These are phyloP conservation scores for Chironomus tentans DNA, from an alignment of 2,888 invertebrate genomes.

Conservation along the genomic window DNA sequence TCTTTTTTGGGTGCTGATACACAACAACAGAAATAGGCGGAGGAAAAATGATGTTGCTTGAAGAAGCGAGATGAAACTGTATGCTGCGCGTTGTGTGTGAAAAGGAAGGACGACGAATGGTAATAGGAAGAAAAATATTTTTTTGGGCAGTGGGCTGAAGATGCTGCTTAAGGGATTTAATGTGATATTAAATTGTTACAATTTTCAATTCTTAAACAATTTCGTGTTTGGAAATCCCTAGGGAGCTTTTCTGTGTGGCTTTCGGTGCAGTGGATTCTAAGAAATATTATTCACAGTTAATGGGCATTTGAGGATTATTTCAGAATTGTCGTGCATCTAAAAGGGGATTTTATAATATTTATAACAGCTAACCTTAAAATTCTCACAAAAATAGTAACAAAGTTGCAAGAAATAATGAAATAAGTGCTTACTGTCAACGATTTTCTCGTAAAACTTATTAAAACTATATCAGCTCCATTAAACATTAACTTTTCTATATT, in stretches of 20 bases:
- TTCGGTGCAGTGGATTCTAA: too few species aligned
- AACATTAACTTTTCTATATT: too few species aligned
- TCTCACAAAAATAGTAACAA: neutral
- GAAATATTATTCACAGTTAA: too few species aligned
- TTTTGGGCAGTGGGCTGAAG: neutral
- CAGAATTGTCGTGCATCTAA: too few species aligned
- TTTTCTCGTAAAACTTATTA: too few species aligned
- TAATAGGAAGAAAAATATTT: neutral
- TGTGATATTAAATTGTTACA: conserved; percentile 24
- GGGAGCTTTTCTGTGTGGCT: too few species aligned
- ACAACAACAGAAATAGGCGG: neutral
- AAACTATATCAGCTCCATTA: too few species aligned
- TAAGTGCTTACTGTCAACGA: neutral
- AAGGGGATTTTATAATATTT: too few species aligned
- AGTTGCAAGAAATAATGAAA: neutral
- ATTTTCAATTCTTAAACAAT: neutral
- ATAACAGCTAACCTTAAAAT: neutral
- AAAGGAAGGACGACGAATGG: neutral
- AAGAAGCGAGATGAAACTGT: neutral
- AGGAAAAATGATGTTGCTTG: neutral
- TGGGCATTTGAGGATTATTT: too few species aligned
- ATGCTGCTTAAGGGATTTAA: neutral
- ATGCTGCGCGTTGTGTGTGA: neutral
- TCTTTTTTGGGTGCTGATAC: neutral
- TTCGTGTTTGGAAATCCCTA: too few species aligned